phyloP scores from a whole-genome alignment of 1,140 invertebrate species.

The Maniola jurtina region DNA sequence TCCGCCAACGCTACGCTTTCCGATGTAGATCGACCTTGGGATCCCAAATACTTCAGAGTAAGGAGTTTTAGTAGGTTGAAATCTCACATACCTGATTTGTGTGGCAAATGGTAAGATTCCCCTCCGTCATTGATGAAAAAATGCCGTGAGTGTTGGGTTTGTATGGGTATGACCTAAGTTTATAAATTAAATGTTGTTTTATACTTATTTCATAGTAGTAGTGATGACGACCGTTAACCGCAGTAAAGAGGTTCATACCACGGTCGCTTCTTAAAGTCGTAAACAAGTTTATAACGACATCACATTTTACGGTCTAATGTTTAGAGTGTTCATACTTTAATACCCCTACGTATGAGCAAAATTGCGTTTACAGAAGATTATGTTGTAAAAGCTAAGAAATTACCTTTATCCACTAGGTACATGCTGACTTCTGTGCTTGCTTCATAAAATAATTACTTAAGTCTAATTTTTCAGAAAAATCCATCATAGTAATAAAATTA shows the following conservation, averaged over 20 bases:
- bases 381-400: slow-evolving; percentile 13
- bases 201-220: background rate
- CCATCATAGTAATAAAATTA: background rate
- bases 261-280: slow-evolving; percentile 4
- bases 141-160: too few relatives aligned
- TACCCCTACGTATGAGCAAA: background rate
- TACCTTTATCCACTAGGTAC: background rate
- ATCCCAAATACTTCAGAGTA: too few relatives aligned
- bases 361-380: slow-evolving; percentile 8
- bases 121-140: too few relatives aligned
- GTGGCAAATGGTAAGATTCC: too few relatives aligned
- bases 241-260: background rate
- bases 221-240: background rate
- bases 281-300: slow-evolving; percentile 16
- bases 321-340: slow-evolving; percentile 5
- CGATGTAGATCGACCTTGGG: too few relatives aligned
- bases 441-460: background rate
- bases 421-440: background rate
- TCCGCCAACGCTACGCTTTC: too few relatives aligned
- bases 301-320: slow-evolving; percentile 11
- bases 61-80: too few relatives aligned
- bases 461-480: background rate
- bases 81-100: too few relatives aligned
- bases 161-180: background rate
- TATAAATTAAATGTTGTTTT: background rate